phyloP scores from a whole-genome alignment of 64 coral and sea anemone genomes.

The Cladopsammia gracilis region DNA sequence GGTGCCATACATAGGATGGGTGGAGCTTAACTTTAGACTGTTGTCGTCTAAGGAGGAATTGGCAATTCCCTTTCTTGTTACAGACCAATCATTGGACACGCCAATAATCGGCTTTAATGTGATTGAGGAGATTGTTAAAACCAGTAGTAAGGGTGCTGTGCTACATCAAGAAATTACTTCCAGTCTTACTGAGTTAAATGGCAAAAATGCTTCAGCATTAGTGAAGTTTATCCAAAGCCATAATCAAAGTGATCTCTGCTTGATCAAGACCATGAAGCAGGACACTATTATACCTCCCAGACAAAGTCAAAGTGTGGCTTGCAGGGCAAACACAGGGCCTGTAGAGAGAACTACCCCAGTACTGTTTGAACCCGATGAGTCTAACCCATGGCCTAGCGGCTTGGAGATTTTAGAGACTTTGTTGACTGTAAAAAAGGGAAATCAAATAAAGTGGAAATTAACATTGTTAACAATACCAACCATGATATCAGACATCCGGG shows the following conservation, averaged over 20 bases:
- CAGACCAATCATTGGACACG: conserved; percentile 46
- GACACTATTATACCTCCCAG: conserved; percentile 71
- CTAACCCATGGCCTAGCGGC: conserved; percentile 63
- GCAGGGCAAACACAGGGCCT: conserved; percentile 66
- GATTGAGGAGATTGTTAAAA: conserved; percentile 60
- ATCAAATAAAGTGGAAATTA: conserved; percentile 52
- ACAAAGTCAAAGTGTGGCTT: conserved; percentile 50
- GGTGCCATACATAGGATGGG: conserved; percentile 32
- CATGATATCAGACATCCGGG: conserved; percentile 64
- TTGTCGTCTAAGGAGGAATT: conserved; percentile 30
- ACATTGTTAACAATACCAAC: conserved; percentile 60
- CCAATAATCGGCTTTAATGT: conserved; percentile 80
- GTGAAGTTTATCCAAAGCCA: conserved; percentile 68
- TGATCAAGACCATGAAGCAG: conserved; percentile 62
- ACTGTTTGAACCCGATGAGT: conserved; percentile 74
- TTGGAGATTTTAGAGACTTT: conserved; percentile 68
- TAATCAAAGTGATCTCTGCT: conserved; percentile 60
- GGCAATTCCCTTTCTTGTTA: conserved; percentile 64
- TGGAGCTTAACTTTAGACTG: conserved; percentile 60
- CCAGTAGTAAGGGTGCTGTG: neutral
- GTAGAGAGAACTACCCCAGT: conserved; percentile 41
- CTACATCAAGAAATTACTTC: conserved; percentile 26
- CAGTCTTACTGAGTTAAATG: conserved; percentile 39
- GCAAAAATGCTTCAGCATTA: conserved; percentile 22
- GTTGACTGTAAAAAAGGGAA: conserved; percentile 61